Evolutionary conservation across 2,888 invertebrate genomes (phyloP), one percentile per base, ranked within the genome.

Genomic region (Agapostemon virescens): DNA sequence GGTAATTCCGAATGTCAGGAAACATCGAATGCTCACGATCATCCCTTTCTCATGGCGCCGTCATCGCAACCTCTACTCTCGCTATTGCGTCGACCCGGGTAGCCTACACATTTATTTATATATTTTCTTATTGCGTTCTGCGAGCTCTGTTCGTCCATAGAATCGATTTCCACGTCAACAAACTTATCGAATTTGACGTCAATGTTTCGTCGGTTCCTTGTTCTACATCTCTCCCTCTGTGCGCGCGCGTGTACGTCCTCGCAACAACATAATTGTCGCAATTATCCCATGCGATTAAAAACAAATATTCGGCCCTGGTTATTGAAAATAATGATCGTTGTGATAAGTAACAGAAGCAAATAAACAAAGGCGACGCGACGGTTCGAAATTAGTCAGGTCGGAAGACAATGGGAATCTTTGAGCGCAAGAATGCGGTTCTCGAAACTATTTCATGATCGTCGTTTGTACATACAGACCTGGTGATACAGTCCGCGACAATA

Each of bases 401-500:
- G 30, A 40, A 42, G 30, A 67, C 67, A 66, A 67, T 7, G 13
- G 40, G 40, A 64, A 66, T 45, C 61, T 45, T 45, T 38, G 52
- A 66, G 45, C 66, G 17, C 38, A 40, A 15, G 38, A 40, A 33
- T 20, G 63, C 15, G 15, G n/a, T 45, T 36, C 55, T 61, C 67
- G 33, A 55, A 81, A 81, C 73, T 76, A 74, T 82, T 82, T 81
- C 68, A 82, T 64, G 73, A 67, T 36, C 30, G 64, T 49, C 42
- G n/a, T n/a, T 45, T 52, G 36, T 61, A 36, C 63, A 74, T 52
- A 23, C 67, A 70, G 77, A 63, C 45, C 36, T 33, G 15, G n/a
- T 5, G 17, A 49, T 20, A 45, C 26, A 67, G 30, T 42, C 26
- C 33, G 23, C 26, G 64, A 7, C 17, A 1, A 7, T 15, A 26